These are phyloP conservation scores for Oreortyx pictus DNA, from an alignment of 2,797 vertebrate species.

Conservation along the genomic window DNA sequence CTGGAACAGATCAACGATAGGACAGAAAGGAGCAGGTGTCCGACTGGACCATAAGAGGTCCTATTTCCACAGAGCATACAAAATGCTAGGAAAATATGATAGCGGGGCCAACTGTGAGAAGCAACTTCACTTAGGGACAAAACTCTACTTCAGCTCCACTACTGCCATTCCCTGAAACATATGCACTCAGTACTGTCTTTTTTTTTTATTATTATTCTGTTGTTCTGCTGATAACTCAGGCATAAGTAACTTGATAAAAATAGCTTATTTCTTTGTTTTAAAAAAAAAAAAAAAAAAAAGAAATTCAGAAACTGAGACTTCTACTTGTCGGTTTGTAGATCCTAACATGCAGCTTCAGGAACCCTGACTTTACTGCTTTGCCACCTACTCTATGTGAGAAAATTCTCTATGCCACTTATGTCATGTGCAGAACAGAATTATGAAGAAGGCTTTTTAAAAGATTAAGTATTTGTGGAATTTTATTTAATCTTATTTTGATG, in stretches of 20 bases:
- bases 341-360: not conserved
- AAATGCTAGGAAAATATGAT: not conserved
- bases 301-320: not conserved
- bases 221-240: accelerated
- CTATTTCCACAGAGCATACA: not conserved
- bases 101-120: not conserved
- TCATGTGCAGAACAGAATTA: not conserved
- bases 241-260: not conserved
- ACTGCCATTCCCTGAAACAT: not conserved
- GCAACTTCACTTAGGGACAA: not conserved
- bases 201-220: not conserved
- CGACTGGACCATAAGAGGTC: not conserved
- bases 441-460: not conserved
- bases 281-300: not conserved
- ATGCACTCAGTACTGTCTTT: not conserved
- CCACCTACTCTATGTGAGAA: not conserved
- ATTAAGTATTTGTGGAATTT: not conserved
- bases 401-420: not conserved
- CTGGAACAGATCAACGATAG: not conserved
- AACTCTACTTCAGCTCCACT: not conserved
- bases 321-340: not conserved
- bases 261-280: accelerated
- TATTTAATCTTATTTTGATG: not conserved
- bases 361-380: not conserved
- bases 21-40: not conserved